These are phyloP conservation scores for Australoheros facetus DNA, from an alignment of 2,797 vertebrate genomes.

Conservation along the genomic window DNA sequence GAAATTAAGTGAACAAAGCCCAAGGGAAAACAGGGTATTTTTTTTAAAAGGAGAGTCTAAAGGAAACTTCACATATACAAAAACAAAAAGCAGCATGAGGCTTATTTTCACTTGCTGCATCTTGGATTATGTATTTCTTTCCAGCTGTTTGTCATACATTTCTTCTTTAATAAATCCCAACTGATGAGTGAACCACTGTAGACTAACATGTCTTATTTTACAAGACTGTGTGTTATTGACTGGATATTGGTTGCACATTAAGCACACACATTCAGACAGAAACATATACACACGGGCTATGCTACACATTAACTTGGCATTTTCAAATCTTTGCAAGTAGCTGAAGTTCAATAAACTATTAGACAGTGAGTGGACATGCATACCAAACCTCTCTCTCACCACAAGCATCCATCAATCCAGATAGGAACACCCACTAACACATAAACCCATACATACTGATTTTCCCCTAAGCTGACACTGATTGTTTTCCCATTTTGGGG, in stretches of 20 bases:
- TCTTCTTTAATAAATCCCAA: constrained; percentile 72
- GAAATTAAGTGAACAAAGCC: constrained; percentile 36
- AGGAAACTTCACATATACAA: background rate
- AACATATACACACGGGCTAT: constrained; percentile 5
- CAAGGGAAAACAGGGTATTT: fast-evolving
- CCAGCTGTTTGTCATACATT: background rate
- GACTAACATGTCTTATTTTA: constrained; percentile 74
- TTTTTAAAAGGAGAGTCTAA: background rate
- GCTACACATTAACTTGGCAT: constrained; percentile 66
- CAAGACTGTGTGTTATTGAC: constrained; percentile 64
- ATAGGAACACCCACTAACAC: constrained; percentile 41
- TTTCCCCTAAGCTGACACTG: background rate
- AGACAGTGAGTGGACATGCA: constrained; percentile 78
- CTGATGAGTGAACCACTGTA: constrained; percentile 79
- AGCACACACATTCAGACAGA: constrained; percentile 43
- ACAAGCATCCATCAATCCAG: constrained; percentile 75
- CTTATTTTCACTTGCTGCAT: constrained; percentile 14
- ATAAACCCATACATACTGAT: constrained; percentile 40
- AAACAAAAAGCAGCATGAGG: background rate
- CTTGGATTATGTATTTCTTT: constrained; percentile 2
- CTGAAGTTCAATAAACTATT: constrained; percentile 83
- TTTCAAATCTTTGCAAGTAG: constrained; percentile 79
- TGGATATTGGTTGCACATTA: constrained; percentile 70
- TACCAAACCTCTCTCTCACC: constrained; percentile 74
- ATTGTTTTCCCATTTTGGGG: constrained; percentile 1